Conservation (phyloP, 2,888 invertebrate species). For the Meiosimyza decipiens region DNA sequence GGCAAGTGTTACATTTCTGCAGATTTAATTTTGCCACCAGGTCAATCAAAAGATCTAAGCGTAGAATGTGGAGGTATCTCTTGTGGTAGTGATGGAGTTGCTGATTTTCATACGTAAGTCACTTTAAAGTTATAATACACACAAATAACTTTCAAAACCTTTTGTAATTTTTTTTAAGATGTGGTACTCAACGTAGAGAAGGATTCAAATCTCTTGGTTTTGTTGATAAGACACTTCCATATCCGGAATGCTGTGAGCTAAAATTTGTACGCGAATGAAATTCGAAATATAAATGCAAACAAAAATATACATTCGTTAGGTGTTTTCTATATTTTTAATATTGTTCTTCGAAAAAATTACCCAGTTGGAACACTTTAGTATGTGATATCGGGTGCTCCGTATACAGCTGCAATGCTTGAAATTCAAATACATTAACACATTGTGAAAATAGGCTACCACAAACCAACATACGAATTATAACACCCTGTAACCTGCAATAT, state of each 20-base stretch:
- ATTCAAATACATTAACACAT: too few species aligned
- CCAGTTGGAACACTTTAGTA: too few species aligned
- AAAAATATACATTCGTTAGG: too few species aligned
- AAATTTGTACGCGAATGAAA: not conserved
- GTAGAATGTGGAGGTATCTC: slow-evolving; percentile 44
- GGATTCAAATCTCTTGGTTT: slow-evolving; percentile 43
- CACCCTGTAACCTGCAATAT: too few species aligned
- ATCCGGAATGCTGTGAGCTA: slow-evolving; percentile 37
- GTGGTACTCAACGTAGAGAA: slow-evolving; percentile 32
- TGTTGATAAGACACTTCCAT: slow-evolving; percentile 12
- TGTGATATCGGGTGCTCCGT: too few species aligned
- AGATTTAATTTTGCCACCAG: slow-evolving; percentile 41
- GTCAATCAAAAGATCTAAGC: slow-evolving; percentile 38
- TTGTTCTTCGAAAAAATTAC: too few species aligned
- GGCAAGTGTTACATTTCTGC: slow-evolving; percentile 49
- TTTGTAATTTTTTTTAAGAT: slow-evolving; percentile 36
- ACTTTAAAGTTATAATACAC: not conserved
- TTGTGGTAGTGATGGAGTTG: slow-evolving; percentile 42
- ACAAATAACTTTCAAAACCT: not conserved
- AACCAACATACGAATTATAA: too few species aligned
- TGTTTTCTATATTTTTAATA: too few species aligned
- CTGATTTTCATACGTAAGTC: slow-evolving; percentile 45
- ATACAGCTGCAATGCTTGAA: too few species aligned
- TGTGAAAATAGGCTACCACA: too few species aligned
- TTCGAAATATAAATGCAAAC: slow-evolving; percentile 9